These are phyloP conservation scores for Danio choprae DNA, from an alignment of 2,797 vertebrate genomes.

Conservation along the genomic window DNA sequence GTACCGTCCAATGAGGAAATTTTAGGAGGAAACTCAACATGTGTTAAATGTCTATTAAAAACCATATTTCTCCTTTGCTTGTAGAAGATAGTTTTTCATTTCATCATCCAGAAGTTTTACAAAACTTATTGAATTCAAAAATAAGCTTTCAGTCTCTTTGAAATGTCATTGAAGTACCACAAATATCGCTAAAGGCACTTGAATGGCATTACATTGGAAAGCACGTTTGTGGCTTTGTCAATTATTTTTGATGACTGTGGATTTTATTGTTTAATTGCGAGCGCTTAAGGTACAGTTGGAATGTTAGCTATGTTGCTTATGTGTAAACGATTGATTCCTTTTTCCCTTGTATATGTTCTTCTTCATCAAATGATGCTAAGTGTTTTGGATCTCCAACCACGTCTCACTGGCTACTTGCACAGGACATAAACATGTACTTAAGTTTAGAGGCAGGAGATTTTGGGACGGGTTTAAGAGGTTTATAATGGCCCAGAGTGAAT, in stretches of 20 bases:
- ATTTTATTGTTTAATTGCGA: background rate
- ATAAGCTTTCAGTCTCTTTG: background rate
- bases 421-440: slow-evolving; percentile 32
- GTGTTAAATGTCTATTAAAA: too few relatives aligned
- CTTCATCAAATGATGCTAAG: background rate
- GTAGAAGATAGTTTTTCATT: background rate
- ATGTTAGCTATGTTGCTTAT: background rate
- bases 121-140: background rate
- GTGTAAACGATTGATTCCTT: background rate
- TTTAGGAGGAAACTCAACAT: too few relatives aligned
- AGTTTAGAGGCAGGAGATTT: background rate
- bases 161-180: background rate
- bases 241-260: background rate
- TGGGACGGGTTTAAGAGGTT: slow-evolving; percentile 13
- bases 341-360: background rate
- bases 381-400: slow-evolving; percentile 1
- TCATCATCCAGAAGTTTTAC: background rate
- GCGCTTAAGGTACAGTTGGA: background rate
- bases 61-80: background rate
- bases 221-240: too few relatives aligned
- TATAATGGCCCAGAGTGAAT: background rate
- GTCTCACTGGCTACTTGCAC: background rate
- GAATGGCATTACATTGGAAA: background rate
- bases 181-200: background rate
- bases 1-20: too few relatives aligned